phyloP scores from a whole-genome alignment of 1,140 invertebrate species.

The Meloidogyne hapla region DNA sequence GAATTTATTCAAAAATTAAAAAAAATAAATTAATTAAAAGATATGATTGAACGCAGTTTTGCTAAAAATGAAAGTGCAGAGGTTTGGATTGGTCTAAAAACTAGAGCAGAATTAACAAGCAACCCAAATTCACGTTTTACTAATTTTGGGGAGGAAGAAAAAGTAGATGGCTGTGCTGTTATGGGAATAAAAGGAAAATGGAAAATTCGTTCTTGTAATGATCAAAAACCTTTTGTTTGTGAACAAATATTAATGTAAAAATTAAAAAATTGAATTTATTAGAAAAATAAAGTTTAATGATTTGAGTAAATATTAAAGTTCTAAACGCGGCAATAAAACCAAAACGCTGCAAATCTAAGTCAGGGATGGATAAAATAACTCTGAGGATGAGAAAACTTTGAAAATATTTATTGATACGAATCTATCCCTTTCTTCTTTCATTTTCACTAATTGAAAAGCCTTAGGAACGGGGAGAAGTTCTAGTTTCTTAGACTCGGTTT shows the following conservation, averaged over 20 bases:
- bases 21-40: constrained; percentile 7
- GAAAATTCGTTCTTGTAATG: constrained; percentile 32
- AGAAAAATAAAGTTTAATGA: too few relatives aligned
- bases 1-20: neutral
- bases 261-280: too few relatives aligned
- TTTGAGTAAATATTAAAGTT: too few relatives aligned
- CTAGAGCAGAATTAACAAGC: constrained; percentile 37
- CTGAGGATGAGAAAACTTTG: too few relatives aligned
- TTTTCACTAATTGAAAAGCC: too few relatives aligned
- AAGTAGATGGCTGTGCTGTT: constrained; percentile 33
- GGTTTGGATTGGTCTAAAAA: constrained; percentile 37
- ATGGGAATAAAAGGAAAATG: constrained; percentile 34
- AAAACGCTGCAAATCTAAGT: too few relatives aligned
- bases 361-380: too few relatives aligned
- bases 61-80: constrained; percentile 20
- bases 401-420: too few relatives aligned
- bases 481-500: too few relatives aligned
- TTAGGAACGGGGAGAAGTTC: too few relatives aligned
- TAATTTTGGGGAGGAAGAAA: constrained; percentile 31
- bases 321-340: too few relatives aligned
- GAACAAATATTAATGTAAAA: neutral
- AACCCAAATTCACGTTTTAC: constrained; percentile 26
- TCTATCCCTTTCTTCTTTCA: too few relatives aligned
- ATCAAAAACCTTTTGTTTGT: constrained; percentile 32
- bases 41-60: constrained; percentile 15